Conservation (phyloP, 2,113 vertebrate genomes). For the Platysternon megacephalum region DNA sequence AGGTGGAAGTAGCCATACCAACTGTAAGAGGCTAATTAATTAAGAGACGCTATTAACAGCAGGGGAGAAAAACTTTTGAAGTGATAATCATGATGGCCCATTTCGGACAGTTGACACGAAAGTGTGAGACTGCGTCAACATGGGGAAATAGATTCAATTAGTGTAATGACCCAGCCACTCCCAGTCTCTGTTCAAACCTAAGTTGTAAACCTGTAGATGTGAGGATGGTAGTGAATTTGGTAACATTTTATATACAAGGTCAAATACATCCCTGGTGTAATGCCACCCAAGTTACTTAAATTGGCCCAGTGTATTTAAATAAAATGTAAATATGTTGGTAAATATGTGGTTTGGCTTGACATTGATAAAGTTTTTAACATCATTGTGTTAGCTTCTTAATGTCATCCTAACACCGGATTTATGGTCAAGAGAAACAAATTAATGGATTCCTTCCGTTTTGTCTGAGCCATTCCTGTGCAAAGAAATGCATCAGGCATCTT, state of each 20-base stretch:
- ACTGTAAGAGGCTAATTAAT: no score
- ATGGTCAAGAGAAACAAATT: background rate
- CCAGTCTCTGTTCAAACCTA: no score
- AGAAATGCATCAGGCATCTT: background rate
- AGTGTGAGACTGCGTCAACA: no score
- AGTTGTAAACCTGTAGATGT: no score
- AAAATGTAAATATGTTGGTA: background rate
- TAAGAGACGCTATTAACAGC: no score
- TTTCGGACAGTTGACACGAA: no score
- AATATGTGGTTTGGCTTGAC: background rate
- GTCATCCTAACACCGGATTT: background rate
- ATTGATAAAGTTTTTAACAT: background rate
- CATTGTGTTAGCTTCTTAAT: background rate
- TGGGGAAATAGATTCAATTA: no score
- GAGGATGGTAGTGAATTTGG: background rate
- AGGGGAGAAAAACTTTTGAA: no score
- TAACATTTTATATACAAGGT: background rate
- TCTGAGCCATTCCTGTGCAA: background rate
- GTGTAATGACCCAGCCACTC: no score
- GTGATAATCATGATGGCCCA: no score
- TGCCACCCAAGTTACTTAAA: background rate
- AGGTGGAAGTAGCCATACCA: no score
- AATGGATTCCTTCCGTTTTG: background rate
- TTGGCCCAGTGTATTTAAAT: background rate
- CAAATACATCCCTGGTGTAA: background rate